These are phyloP conservation scores for Philotrypesis tridentata DNA, from an alignment of 1,140 invertebrate genomes.

Conservation along the genomic window DNA sequence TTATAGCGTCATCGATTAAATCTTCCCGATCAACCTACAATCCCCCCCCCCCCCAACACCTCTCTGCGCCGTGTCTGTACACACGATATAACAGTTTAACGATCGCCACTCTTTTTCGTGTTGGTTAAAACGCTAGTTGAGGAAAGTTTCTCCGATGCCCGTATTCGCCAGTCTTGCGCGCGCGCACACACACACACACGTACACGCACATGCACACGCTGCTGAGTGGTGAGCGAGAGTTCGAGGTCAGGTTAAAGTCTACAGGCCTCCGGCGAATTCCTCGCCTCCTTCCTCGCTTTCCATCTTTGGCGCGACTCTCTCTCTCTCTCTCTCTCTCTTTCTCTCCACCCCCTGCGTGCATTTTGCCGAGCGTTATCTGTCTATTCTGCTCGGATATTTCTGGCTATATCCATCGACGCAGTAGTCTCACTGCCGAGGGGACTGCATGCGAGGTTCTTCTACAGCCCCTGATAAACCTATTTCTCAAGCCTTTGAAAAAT, in stretches of 20 bases:
- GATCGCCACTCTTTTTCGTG: not conserved
- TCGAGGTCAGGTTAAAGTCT: constrained; percentile 26
- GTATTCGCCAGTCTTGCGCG: not conserved
- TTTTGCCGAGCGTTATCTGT: constrained; percentile 30
- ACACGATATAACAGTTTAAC: not conserved
- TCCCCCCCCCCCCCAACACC: too few relatives aligned
- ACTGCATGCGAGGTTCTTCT: not conserved
- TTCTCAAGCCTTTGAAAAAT: not conserved
- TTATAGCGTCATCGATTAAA: not conserved
- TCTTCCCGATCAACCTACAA: not conserved
- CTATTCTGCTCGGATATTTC: constrained; percentile 31
- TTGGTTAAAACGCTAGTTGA: not conserved
- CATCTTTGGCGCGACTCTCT: constrained; percentile 8
- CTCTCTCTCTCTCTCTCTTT: not conserved
- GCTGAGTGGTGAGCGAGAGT: not conserved
- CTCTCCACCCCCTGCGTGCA: not conserved
- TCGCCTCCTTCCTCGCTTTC: constrained; percentile 40
- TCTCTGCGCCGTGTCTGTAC: not conserved
- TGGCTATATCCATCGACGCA: constrained; percentile 37
- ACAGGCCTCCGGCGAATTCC: constrained; percentile 24
- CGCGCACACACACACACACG: not conserved
- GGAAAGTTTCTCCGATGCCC: not conserved
- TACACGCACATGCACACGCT: too few relatives aligned
- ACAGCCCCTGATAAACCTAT: not conserved
- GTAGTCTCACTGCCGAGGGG: constrained; percentile 31